A percentile compares a stretch with the other conserved stretches of the same genome.
Evolutionary conservation across 2,113 vertebrate genomes (phyloP).

Genomic region (Peromyscus californicus): DNA sequence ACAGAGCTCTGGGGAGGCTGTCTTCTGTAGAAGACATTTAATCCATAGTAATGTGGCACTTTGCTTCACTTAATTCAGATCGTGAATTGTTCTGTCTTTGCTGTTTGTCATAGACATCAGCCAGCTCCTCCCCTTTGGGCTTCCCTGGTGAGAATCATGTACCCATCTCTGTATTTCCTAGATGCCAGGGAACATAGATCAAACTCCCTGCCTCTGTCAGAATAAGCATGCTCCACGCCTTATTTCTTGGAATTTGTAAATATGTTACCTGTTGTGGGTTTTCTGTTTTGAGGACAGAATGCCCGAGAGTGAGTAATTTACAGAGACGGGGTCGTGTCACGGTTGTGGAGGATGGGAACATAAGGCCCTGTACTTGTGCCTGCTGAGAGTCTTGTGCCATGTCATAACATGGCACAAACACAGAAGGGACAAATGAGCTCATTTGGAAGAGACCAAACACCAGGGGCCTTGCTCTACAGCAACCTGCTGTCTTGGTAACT

Average conservation of each 20-base stretch:
- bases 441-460: background rate
- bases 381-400: background rate
- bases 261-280: background rate
- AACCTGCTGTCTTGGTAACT: background rate
- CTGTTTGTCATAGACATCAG: background rate
- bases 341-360: background rate
- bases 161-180: background rate
- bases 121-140: background rate
- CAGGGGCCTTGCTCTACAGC: background rate
- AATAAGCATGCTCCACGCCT: background rate
- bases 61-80: background rate
- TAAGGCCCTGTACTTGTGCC: background rate
- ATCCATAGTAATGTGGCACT: background rate
- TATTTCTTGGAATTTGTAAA: background rate
- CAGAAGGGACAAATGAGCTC: background rate
- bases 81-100: background rate
- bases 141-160: background rate
- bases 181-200: background rate
- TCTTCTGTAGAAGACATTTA: background rate
- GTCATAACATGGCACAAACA: background rate
- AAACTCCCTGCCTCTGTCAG: background rate
- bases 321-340: background rate
- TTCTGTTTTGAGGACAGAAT: background rate
- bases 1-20: background rate
- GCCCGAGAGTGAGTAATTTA: background rate